These are phyloP conservation scores for Styela clava DNA, from an alignment of 23 tunicate genomes.

Conservation along the genomic window DNA sequence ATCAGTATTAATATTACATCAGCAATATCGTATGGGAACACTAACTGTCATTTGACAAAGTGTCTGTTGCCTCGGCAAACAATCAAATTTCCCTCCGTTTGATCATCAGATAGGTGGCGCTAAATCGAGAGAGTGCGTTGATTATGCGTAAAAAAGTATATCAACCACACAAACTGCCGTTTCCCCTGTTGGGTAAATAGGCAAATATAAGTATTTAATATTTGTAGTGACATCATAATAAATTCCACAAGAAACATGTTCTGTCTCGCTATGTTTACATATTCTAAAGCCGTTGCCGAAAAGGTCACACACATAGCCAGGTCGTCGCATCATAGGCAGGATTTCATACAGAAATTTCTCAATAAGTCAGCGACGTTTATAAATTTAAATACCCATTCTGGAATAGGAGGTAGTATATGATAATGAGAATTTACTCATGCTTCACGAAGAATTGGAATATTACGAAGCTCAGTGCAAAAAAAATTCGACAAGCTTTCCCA, in stretches of 20 bases:
- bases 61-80: slow-evolving; percentile 24
- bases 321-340: too few species aligned
- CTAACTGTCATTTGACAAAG: slow-evolving; percentile 6
- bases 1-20: too few species aligned
- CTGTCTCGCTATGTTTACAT: not conserved
- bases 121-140: not conserved
- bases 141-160: not conserved
- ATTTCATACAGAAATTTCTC: too few species aligned
- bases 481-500: too few species aligned
- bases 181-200: not conserved
- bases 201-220: not conserved
- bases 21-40: too few species aligned
- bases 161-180: not conserved
- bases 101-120: slow-evolving; percentile 15
- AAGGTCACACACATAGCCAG: not conserved
- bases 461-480: too few species aligned
- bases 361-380: too few species aligned
- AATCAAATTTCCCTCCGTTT: slow-evolving; percentile 28
- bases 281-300: not conserved
- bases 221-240: not conserved
- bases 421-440: too few species aligned
- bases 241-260: not conserved
- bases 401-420: too few species aligned
- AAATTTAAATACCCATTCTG: too few species aligned
- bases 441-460: too few species aligned